Conservation (phyloP, 92 coral and sea anemone genomes). For the Epizoanthus scotinus region DNA sequence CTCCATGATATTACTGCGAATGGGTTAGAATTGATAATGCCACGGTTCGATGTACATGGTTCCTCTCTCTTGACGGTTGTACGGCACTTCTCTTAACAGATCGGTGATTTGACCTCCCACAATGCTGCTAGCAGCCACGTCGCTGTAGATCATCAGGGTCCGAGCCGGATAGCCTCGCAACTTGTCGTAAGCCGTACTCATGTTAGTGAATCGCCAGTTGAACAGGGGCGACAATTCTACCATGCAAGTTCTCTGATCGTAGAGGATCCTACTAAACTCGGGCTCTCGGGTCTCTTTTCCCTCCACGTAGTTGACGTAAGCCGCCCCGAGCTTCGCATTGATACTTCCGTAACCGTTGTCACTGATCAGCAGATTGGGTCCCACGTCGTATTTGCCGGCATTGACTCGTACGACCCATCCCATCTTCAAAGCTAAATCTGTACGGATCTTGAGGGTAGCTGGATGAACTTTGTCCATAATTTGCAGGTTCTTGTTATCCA, state of each 20-base stretch:
- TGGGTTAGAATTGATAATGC: neutral
- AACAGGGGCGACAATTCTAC: neutral
- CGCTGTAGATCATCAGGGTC: conserved; percentile 4
- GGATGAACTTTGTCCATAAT: no score
- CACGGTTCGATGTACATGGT: neutral
- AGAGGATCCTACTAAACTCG: no score
- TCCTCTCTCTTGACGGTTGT: neutral
- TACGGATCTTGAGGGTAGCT: neutral
- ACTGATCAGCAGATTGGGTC: neutral
- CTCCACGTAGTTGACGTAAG: no score
- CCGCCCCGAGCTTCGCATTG: neutral
- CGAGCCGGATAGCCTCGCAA: neutral
- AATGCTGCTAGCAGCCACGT: neutral
- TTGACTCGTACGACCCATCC: neutral
- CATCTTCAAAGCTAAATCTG: conserved; percentile 2
- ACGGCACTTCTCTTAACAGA: neutral
- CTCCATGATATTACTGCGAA: neutral
- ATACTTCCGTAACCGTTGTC: neutral
- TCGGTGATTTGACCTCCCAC: conserved; percentile 7
- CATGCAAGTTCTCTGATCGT: no score
- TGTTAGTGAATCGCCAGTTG: conserved; percentile 10
- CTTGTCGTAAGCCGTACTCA: neutral
- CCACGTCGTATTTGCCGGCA: neutral
- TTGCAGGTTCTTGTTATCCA: no score
- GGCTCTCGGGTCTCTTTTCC: no score